Evolutionary conservation across 2,113 vertebrate species (phyloP).

Genomic region (Perca schrenkii): DNA sequence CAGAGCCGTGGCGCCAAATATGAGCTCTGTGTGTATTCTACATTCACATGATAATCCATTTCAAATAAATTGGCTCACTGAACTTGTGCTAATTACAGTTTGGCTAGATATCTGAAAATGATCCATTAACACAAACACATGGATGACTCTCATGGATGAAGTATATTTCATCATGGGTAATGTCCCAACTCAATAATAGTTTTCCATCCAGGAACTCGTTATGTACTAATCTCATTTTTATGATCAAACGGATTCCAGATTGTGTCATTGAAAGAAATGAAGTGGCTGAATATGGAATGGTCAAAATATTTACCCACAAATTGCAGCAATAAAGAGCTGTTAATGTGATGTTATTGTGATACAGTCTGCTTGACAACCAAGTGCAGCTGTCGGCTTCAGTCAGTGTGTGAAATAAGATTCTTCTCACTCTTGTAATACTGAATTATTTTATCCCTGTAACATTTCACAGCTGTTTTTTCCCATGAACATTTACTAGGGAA

Average conservation of each 20-base stretch:
- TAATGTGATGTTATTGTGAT: conserved; percentile 44
- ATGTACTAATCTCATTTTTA: not conserved
- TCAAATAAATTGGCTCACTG: not conserved
- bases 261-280: not conserved
- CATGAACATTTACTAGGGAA: conserved; percentile 32
- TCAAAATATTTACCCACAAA: conserved; percentile 37
- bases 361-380: conserved; percentile 6
- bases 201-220: not conserved
- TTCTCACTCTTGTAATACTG: conserved; percentile 30
- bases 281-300: not conserved
- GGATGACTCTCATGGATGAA: too few relatives aligned
- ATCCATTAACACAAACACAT: too few relatives aligned
- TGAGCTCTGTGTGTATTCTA: not conserved
- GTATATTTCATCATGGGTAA: too few relatives aligned
- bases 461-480: conserved; percentile 56
- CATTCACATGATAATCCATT: not conserved
- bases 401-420: conserved; percentile 54
- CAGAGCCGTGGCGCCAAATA: too few relatives aligned
- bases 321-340: conserved; percentile 28
- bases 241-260: not conserved
- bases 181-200: not conserved
- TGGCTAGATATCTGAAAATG: too few relatives aligned
- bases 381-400: conserved; percentile 66
- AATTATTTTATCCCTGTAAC: conserved; percentile 27
- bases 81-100: not conserved